Base-by-base conservation (phyloP, 2,797 vertebrate genomes). In the Thaleichthys pacificus region DNA sequence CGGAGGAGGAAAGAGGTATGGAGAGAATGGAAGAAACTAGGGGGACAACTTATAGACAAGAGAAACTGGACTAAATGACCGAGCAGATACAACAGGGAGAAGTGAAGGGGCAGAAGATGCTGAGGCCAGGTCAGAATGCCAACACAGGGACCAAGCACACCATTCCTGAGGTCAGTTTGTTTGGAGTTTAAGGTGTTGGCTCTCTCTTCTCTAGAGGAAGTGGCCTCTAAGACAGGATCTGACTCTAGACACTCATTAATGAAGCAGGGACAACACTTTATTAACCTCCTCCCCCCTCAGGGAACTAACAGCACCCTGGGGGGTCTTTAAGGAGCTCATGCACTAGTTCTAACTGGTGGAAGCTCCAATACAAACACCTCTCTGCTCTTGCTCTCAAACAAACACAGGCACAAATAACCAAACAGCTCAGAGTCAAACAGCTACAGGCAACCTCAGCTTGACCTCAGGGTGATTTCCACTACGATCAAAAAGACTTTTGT, bases 221-320 rank as follows among this genome's bases (percentile, higher is more conserved):
- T 51, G 28, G 72, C 67, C 51, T 69, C 21, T 63, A 7, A 14
- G 21, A 61, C 35, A 42, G 21, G 22, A 72, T 24, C 42, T 7
- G 60, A 73, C 24, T 24, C 76, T 21, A 14, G 68, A 70, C 73
- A 75, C 72, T 62, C 74, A 79, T 83, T 77, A 81, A 35, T 26
- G 57, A 68, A 19, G 32, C 35, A 54, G 64, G 63, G 76, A 57
- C 51, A 69, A 38, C 22, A 15, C 47, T 17, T 17, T n/a, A 5
- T 5, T 3, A 5, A 17, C 51, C 42, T 3, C 42, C 42, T 47
- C 11, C 11, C 9, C 9, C 42, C 11, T 14, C 42, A 12, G 32
- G 32, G 8, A 35, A 35, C 32, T 6, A 35, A 35, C 32, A 35
- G 42, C 12, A 47, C 42, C 11, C 42, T 47, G 42, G 9, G 42